Base-by-base conservation (phyloP, 2,113 vertebrate species). In the Dipodomys stephensi region DNA sequence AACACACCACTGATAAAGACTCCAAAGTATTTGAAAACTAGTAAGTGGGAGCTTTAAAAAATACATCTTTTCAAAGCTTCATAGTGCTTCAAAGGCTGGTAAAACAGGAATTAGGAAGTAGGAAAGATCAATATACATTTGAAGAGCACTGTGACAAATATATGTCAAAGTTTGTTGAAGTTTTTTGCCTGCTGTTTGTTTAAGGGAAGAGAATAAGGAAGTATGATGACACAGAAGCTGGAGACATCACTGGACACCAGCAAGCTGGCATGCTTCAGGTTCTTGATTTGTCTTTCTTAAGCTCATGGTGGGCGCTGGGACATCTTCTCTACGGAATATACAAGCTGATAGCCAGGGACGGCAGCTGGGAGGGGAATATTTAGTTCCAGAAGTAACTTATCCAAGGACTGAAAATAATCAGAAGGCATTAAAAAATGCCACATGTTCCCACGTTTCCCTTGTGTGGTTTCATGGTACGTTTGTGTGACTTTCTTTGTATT, bases 31-130 rank as follows among this genome's bases (percentile, higher is more conserved):
- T 87, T 82, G 67, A 44, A 83, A 83, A 71, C 27, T 30, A n/a
- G 64, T 19, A 93, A 82, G 30, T 86, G 2, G 11, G 46, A 80
- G 32, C 82, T 88, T 91, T 82, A 65, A 88, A 92, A 78, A 92
- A 78, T 57, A 78, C 22, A 82, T 91, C 3, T 85, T 94, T 78
- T 88, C 23, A 64, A 57, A 20, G 2, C 73, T 72, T 15, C 68
- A 16, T 7, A 23, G 22, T 84, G 20, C 12, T 44, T 67, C 18
- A 74, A 91, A 87, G 18, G 11, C 57, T 88, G 27, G 16, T 49
- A 53, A 65, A 10, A 25, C 4, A 27, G 6, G 16, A 77, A 49
- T 25, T 30, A 83, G 62, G 16, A 89, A 71, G 23, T 23, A 69
- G 22, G 20, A 32, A 83, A 68, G 53, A 53, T 27, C 2, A 49